Percentiles rank a stretch among this genome's conserved stretches.
Conservation (phyloP, 1,140 invertebrate species). For the Eubasilissa regina region DNA sequence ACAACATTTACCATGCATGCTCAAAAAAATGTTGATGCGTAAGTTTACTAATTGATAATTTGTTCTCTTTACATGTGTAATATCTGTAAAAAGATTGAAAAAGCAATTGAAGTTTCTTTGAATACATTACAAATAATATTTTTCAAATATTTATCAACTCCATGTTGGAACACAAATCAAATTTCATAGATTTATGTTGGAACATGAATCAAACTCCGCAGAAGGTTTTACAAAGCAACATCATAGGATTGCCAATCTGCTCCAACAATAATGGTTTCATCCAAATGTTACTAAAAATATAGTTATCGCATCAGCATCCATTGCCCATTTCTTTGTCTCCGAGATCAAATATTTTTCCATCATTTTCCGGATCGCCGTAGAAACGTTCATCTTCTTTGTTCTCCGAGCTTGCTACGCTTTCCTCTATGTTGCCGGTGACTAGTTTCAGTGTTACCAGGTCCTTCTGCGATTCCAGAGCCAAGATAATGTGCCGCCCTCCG, state of each 20-base stretch:
- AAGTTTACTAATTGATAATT: no score
- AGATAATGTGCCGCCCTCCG: slow-evolving; percentile 80
- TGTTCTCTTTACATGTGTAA: no score
- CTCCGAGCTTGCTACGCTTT: slow-evolving; percentile 54
- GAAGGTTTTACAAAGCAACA: neutral
- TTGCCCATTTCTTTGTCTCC: slow-evolving; percentile 65
- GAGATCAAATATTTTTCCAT: slow-evolving; percentile 71
- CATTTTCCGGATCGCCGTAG: slow-evolving; percentile 70
- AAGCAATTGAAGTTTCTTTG: no score
- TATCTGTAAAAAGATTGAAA: no score
- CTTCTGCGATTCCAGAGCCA: slow-evolving; percentile 77
- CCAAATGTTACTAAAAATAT: neutral
- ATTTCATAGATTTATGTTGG: slow-evolving; percentile 2
- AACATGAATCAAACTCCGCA: neutral
- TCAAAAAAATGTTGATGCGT: no score
- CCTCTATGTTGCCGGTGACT: slow-evolving; percentile 68
- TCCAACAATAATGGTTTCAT: neutral
- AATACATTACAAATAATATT: no score
- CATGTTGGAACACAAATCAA: neutral
- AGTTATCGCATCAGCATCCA: slow-evolving; percentile 62
- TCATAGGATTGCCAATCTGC: neutral
- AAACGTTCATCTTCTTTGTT: slow-evolving; percentile 10
- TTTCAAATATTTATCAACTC: neutral
- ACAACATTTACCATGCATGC: no score
- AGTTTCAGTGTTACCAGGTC: slow-evolving; percentile 78